Conservation (phyloP, 2,113 vertebrate species). For the Ciconia maguari region DNA sequence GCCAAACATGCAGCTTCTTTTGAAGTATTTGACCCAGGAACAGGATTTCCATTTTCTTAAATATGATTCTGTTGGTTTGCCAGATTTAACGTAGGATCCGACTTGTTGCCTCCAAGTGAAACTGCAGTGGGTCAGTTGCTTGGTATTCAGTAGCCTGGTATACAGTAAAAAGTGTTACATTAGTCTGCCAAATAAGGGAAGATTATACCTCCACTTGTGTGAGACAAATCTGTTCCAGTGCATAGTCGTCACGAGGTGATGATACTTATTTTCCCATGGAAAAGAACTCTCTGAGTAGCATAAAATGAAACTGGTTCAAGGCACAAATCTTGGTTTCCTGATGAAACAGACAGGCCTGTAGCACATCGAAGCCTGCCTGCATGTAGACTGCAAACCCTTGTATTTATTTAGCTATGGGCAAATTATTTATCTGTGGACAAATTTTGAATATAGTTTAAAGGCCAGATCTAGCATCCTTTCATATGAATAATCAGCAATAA, state of each 20-base stretch:
- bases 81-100: not conserved
- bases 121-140: not conserved
- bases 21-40: not conserved
- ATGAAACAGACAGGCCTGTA: not conserved
- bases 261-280: not conserved
- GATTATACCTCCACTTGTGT: not conserved
- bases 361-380: not conserved
- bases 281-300: not conserved
- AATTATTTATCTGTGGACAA: not conserved
- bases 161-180: not conserved
- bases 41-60: not conserved
- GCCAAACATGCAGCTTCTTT: not conserved
- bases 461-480: not conserved
- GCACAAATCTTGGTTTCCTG: not conserved
- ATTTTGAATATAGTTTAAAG: not conserved
- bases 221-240: not conserved
- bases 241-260: rapidly evolving
- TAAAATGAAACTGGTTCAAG: not conserved
- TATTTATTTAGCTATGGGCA: not conserved
- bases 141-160: not conserved
- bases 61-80: not conserved
- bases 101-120: not conserved
- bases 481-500: not conserved
- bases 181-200: not conserved
- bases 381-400: not conserved